Base-by-base conservation (phyloP, 2,888 invertebrate genomes). In the Drosophila helvetica region DNA sequence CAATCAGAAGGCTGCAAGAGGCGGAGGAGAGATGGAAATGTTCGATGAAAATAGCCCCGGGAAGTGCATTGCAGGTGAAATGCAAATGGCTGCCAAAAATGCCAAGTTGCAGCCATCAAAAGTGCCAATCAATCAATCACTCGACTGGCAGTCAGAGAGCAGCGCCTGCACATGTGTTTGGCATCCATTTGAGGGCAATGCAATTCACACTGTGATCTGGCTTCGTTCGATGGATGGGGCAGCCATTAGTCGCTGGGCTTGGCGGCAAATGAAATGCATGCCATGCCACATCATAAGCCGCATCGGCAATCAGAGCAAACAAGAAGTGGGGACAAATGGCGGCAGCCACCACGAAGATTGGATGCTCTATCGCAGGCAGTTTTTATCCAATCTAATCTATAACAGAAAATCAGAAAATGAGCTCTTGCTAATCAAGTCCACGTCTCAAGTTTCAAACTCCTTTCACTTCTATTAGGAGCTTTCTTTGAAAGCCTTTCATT, bases 1-100 rank as follows among this genome's bases (percentile, higher is more conserved):
- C 92, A 65, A 92, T 91, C 46, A 90, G 67, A 61, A 92, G 79
- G 65, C 92, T 92, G 85, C 48, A 80, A 80, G 51, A 17, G 42
- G 43, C 9, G 48, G 30, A 47, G 5, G 38, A 42, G 9, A 8
- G 22, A 33, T 27, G 19, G 50, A 33, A 46, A 18, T 45, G 27
- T 47, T 51, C 56, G 33, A 48, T 45, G 48, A 22, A 73, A 73
- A 65, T 65, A 64, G 71, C 22, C 9, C 12, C 30, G 42, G 48
- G 54, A 51, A 48, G 71, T 47, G 56, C 15, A 18, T 38, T 46
- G 64, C 67, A 77, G 52, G 63, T 64, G 65, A 30, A 59, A 55
- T 57, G 68, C 69, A 62, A 79, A 63, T 72, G 73, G 52, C 57
- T 80, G 86, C 88, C 86, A 85, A 77, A 77, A 84, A 74, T 73